Base-by-base conservation (phyloP, 2,888 invertebrate species). In the Tiliacea aurago region DNA sequence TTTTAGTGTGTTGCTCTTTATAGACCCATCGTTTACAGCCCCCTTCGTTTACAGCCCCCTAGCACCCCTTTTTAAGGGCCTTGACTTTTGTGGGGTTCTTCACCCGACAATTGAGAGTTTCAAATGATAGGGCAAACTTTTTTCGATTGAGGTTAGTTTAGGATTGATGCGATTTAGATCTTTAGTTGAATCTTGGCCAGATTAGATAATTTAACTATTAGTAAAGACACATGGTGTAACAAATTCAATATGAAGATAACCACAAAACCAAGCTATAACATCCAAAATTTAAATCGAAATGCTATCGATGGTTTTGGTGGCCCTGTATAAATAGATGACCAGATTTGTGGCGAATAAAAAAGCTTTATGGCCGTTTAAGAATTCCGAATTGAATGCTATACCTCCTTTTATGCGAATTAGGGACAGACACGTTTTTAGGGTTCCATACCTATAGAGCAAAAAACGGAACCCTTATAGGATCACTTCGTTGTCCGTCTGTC, bases 1-100 rank as follows among this genome's bases (percentile, higher is more conserved):
- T 87, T 90, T 87, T 81, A 86, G 85, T 87, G 85, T 87, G 85
- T 82, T 78, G 75, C 85, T 81, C 74, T 85, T 80, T 85, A 85
- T 77, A 71, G 80, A 68, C 47, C 79, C 71, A 67, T 62, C 75
- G 73, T 75, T 78, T 67, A 76, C 83, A 51, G 75, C 83, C 74
- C 69, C 86, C 85, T 59, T 51, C 78, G 69, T 84, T 84, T 78
- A 84, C 82, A 41, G 56, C 80, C 74, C 71, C 83, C 85, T 47
- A 56, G 56, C 18, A 58, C 73, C 76, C 67, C 70, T 64, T 78
- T 81, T 80, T 80, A 70, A 81, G 75, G 75, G 79, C 64, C 66
- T 56, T 69, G 86, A 84, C 80, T 84, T 86, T 86, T 81, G 84
- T 70, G 73, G 56, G 65, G 77, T 55, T 65, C 80, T 81, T 81